phyloP scores from a whole-genome alignment of 2,113 vertebrate species.

The Toxotes chatareus region DNA sequence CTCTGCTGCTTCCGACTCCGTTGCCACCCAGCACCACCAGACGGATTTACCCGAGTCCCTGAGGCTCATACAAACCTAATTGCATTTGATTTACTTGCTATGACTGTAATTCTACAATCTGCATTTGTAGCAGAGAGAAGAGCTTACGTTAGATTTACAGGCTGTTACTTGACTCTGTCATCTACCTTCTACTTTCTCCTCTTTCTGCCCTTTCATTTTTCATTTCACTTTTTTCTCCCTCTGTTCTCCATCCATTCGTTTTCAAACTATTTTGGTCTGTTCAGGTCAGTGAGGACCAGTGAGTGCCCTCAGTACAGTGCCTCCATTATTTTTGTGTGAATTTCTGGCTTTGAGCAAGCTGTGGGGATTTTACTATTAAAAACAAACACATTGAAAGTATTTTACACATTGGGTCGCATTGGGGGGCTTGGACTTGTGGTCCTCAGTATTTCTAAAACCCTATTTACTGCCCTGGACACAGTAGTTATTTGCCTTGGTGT shows the following conservation, averaged over 20 bases:
- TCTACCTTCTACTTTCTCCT: neutral
- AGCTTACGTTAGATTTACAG: slow-evolving; percentile 33
- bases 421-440: neutral
- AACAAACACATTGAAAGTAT: neutral
- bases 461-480: neutral
- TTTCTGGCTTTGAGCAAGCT: neutral
- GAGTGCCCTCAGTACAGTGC: neutral
- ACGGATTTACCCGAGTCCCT: slow-evolving; percentile 70
- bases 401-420: neutral
- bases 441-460: neutral
- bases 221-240: neutral
- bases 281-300: neutral
- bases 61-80: slow-evolving; percentile 68
- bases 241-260: neutral
- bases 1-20: slow-evolving; percentile 31
- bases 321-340: neutral
- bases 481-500: neutral
- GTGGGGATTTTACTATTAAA: neutral
- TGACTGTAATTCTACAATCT: slow-evolving; percentile 76
- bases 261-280: neutral
- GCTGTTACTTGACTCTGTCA: neutral
- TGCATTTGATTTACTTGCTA: slow-evolving; percentile 81
- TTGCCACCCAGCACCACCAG: slow-evolving; percentile 58
- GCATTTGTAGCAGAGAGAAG: slow-evolving; percentile 70
- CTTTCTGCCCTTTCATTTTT: neutral